Evolutionary conservation across 35 echinoderm and acorn worm species (phyloP), one percentile per base, ranked within the genome.

Genomic region (Apostichopus californicus): DNA sequence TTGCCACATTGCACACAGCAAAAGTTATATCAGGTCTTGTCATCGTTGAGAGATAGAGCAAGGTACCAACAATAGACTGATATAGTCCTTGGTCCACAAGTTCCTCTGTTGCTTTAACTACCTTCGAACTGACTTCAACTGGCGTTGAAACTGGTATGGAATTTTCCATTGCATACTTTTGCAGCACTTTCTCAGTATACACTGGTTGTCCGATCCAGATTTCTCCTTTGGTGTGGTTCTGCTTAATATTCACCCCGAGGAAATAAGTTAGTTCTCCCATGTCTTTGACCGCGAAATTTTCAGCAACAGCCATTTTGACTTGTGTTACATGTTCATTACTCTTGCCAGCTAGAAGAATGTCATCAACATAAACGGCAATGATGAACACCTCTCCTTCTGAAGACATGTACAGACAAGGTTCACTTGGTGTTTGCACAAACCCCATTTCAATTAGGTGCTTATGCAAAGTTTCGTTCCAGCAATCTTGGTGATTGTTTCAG

Each of bases 361-460:
- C 86, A 71, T 63, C 86, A 87, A 87, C 86, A 64, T 21, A 87
- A 17, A 87, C n/a, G 5, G n/a, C 24, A 26, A 87, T 53, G 22
- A 87, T 87, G 9, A 46, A 66, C 57, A 87, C 66, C 6, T 87
- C 61, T 59, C 55, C 55, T 59, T 64, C 56, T 64, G 55, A 15
- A 17, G 10, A 59, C 55, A 14, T 86, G 23, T 86, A 86, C 14
- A 86, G 3, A 6, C 83, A 86, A 64, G 54, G 54, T 3, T 86
- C 83, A 86, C 11, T 59, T 5, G 55, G 10, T 17, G 56, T 59
- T 60, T 86, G 53, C 13, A 10, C 23, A 23, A 86, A 86, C 14
- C 83, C 83, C 83, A 59, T 58, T 58, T 86, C 83, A 64, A 86
- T 14, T 22, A 86, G 59, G 9, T 86, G 55, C 4, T 58, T 59